A percentile compares a stretch with the other conserved stretches of the same genome.
phyloP scores from a whole-genome alignment of 2,113 vertebrate species.

The Odocoileus hemionus region DNA sequence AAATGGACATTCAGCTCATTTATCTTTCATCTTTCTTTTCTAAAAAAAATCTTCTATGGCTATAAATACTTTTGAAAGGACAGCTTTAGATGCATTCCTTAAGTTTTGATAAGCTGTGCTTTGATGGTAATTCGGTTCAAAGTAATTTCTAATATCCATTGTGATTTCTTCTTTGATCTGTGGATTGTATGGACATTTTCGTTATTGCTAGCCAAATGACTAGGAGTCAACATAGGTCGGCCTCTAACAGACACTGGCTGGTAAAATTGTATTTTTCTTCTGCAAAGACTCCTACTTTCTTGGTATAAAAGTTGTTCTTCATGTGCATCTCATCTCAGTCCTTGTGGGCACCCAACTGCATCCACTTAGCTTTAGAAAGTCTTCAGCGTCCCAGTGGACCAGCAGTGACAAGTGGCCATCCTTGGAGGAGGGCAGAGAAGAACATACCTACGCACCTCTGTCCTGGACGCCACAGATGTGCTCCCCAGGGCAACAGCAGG shows the following conservation, averaged over 20 bases:
- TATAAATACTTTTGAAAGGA: neutral
- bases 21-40: neutral
- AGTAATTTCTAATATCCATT: neutral
- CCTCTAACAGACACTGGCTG: neutral
- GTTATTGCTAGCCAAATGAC: neutral
- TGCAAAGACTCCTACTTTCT: neutral
- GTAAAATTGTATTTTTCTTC: neutral
- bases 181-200: neutral
- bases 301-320: neutral
- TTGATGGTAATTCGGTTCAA: neutral
- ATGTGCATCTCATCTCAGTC: neutral
- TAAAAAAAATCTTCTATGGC: neutral
- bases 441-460: too few relatives aligned
- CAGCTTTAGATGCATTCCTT: neutral
- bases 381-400: neutral
- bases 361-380: neutral
- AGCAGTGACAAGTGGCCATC: too few relatives aligned
- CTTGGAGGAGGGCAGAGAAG: neutral
- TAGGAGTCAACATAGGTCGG: neutral
- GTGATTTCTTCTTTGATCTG: neutral
- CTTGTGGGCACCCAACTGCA: neutral
- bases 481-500: neutral
- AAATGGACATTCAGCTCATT: neutral
- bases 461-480: too few relatives aligned
- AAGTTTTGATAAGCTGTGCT: neutral